Conservation (phyloP, 2,797 vertebrate species). For the Anguilla pacifica region DNA sequence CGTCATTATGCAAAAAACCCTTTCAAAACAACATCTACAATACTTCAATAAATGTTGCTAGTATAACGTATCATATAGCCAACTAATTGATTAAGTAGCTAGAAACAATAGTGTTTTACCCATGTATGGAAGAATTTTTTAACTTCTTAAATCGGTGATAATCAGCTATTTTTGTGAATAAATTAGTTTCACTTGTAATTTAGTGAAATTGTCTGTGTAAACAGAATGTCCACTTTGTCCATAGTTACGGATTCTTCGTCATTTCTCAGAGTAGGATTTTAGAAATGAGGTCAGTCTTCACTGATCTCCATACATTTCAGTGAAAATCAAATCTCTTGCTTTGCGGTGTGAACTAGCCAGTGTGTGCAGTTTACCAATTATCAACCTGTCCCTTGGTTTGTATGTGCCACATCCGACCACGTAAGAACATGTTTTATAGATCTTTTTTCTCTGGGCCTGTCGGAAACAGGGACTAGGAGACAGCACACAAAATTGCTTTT, state of each 20-base stretch:
- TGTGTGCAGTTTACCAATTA: neutral
- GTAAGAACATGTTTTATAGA: conserved; percentile 11
- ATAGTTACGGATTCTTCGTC: neutral
- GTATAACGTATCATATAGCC: neutral
- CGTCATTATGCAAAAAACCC: neutral
- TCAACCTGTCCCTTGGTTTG: neutral
- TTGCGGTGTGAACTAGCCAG: neutral
- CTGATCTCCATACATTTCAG: neutral
- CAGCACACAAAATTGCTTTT: conserved; percentile 18
- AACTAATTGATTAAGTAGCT: neutral
- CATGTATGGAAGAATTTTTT: neutral
- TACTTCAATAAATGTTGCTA: neutral
- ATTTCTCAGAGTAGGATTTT: neutral
- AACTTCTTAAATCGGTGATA: neutral
- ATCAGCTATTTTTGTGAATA: neutral
- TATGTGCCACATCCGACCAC: neutral
- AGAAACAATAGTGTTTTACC: neutral
- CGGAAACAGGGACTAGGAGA: neutral
- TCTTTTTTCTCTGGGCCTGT: neutral
- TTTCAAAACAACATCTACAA: neutral
- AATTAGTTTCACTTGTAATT: neutral
- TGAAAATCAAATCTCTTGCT: neutral
- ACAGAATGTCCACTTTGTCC: neutral
- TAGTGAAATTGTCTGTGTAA: neutral
- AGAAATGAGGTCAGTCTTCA: neutral